Evolutionary conservation across 1,140 invertebrate species (phyloP), one percentile per base, ranked within the genome.

Genomic region (Zaprionus taronus): DNA sequence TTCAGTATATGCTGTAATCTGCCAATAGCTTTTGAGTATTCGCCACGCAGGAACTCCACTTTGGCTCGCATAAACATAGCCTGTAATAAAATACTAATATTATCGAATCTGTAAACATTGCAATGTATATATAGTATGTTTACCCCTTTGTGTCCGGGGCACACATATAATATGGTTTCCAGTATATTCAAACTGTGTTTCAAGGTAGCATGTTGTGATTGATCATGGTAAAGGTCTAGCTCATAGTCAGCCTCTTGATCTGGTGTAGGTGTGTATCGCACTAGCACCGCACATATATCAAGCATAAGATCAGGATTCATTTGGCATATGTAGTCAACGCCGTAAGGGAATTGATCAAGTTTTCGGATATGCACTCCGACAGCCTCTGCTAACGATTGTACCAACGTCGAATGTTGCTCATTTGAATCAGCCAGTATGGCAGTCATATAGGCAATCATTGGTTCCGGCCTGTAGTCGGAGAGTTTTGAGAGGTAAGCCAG

Each of bases 251-350:
- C 56, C 51, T 78, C 75, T 93, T 91, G 93, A 14, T 93, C 93
- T 71, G 93, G 93, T 38, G 95, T 94, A 3, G 97, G 96, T 38
- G 95, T 95, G 93, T 97, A 96, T 69, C 95, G 93, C 9, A 98
- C 93, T 83, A 97, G 96, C 83, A 97, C 96, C 77, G 96, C 95
- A 9, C 96, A 95, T 9, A 99, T 94, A 74, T 97, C 95, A 11
- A 98, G 91, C 24, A 98, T 93, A 79, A 99, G 96, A 93, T 98
- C 96, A 3, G 98, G 97, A 94, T 99, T 97, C 26, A 99, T 93
- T 38, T 94, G 89, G 15, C 94, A 94, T 7, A 98, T 94, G 91
- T 98, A 99, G 2, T 95, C 92, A 14, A 96, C 93, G 24, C 97
- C 97, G 81, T 96, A 97, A 1, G 95, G 94, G 55, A 96, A 91